A percentile compares a stretch with the other conserved stretches of the same genome.
Evolutionary conservation across 2,888 invertebrate genomes (phyloP).

Genomic region (Melanophora roralis): DNA sequence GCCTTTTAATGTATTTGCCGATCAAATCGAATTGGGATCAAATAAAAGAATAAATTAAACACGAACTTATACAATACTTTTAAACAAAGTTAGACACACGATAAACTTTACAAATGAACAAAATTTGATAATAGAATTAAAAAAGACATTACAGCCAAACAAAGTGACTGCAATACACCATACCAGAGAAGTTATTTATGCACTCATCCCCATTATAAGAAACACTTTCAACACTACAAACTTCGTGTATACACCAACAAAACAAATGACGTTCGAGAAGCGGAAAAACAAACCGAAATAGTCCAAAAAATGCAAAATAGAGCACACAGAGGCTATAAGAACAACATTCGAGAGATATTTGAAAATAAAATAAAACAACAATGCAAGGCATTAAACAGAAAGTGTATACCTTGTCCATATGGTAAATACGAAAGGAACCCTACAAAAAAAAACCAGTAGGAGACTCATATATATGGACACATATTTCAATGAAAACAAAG

Average conservation of each 20-base stretch:
- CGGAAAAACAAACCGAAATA: neutral
- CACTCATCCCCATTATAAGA: neutral
- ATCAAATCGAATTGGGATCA: neutral
- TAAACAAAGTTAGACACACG: neutral
- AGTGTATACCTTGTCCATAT: neutral
- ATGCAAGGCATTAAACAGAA: neutral
- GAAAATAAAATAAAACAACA: neutral
- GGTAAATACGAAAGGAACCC: neutral
- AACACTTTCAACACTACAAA: neutral
- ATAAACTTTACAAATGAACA: neutral
- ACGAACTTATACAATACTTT: neutral
- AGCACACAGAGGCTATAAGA: slow-evolving; percentile 12
- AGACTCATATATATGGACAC: neutral
- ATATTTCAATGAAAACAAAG: neutral
- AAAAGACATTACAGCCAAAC: neutral
- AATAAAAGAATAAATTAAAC: neutral
- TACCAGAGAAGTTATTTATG: no score
- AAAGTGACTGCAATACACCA: no score
- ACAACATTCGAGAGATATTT: neutral
- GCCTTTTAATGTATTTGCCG: neutral
- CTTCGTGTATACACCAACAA: neutral
- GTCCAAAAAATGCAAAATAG: neutral
- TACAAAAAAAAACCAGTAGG: neutral
- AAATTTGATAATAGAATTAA: neutral
- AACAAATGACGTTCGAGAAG: neutral